These are phyloP conservation scores for Synaphobranchus kaupii DNA, from an alignment of 2,797 vertebrate species.

Conservation along the genomic window DNA sequence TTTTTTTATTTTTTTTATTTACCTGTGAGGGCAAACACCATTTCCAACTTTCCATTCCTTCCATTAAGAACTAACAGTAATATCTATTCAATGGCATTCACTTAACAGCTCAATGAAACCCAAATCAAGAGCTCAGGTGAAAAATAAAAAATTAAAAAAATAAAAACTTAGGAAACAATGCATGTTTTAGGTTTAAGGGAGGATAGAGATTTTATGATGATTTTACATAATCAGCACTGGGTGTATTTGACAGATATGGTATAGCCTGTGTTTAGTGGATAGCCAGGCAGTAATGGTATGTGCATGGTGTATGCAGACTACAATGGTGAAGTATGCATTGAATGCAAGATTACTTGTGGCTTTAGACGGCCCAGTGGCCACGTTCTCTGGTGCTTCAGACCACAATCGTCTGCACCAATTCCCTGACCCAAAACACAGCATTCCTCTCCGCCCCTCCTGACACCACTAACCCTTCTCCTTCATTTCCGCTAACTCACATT, in stretches of 20 bases:
- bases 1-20: background rate
- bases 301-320: background rate
- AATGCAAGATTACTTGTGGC: background rate
- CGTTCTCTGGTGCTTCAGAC: background rate
- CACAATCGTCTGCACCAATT: background rate
- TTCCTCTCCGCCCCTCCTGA: slow-evolving; percentile 28
- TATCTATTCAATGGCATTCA: background rate
- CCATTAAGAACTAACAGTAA: background rate
- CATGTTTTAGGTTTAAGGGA: too few relatives aligned
- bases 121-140: background rate
- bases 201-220: background rate
- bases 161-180: background rate
- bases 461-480: slow-evolving; percentile 32
- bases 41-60: background rate
- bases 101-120: background rate
- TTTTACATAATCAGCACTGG: background rate
- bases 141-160: background rate
- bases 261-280: background rate
- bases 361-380: background rate
- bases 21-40: background rate
- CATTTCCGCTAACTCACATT: slow-evolving; percentile 38
- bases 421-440: slow-evolving; percentile 37
- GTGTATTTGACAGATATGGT: background rate
- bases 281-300: background rate
- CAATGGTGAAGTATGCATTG: background rate